Conservation (phyloP, 2,888 invertebrate species). For the Carterocephalus palaemon region DNA sequence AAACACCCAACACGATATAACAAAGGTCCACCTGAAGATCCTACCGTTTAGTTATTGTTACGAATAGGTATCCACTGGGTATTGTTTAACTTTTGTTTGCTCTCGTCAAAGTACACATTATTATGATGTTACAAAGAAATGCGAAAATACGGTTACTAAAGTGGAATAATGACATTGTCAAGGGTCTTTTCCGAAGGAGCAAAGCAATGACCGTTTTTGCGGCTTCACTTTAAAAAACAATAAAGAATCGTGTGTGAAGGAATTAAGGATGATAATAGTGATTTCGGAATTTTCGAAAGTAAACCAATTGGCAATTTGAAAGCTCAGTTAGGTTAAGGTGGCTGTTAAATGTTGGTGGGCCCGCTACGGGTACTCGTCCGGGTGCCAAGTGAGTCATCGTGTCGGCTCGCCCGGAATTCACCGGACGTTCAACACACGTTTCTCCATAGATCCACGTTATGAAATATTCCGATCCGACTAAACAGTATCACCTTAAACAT, state of each 20-base stretch:
- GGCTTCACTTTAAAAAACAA: not conserved
- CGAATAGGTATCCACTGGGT: slow-evolving; percentile 12
- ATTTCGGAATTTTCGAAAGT: slow-evolving; percentile 2
- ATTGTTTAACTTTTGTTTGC: slow-evolving; percentile 8
- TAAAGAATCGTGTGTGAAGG: not conserved
- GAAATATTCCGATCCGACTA: slow-evolving; percentile 3
- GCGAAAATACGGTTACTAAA: slow-evolving; percentile 3
- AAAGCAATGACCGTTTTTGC: not conserved
- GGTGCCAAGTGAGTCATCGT: slow-evolving; percentile 55
- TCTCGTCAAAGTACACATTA: slow-evolving; percentile 1
- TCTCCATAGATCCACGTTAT: slow-evolving; percentile 27
- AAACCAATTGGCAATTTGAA: slow-evolving; percentile 27
- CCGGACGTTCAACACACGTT: slow-evolving; percentile 53
- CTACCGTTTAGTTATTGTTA: slow-evolving; percentile 25
- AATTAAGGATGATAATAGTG: slow-evolving; percentile 9
- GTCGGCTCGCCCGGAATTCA: slow-evolving; percentile 55
- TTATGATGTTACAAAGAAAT: not conserved
- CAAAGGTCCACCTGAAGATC: slow-evolving; percentile 10
- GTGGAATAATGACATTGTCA: not conserved
- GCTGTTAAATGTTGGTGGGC: slow-evolving; percentile 30
- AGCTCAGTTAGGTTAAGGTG: slow-evolving; percentile 44
- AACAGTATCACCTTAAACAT: slow-evolving; percentile 31
- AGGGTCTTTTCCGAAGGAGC: not conserved
- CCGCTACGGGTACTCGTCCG: slow-evolving; percentile 15
- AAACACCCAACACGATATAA: slow-evolving; percentile 32